Evolutionary conservation across 2,888 invertebrate species (phyloP), one percentile per base, ranked within the genome.

Genomic region (Epinotia bilunana): DNA sequence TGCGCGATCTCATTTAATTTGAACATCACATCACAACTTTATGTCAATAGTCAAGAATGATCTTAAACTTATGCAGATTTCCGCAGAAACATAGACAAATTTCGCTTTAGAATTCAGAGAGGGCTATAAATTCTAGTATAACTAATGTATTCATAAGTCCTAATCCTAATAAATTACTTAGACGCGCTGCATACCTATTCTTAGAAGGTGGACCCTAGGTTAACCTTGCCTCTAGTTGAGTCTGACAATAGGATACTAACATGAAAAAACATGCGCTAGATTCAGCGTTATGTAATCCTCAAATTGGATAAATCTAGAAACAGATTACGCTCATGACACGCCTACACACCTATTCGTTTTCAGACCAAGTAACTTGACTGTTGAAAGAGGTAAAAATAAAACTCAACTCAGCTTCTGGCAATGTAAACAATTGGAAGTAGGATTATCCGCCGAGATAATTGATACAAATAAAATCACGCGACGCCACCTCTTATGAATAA

Each of bases 221-320:
- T 83, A 79, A 81, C 84, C 84, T 83, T 84, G 82, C 77, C 75
- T 68, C 74, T 61, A 61, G 33, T 61, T 33, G 78, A 74, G 78
- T 83, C 75, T 80, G 80, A 78, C 77, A 69, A 73, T 76, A 78
- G 82, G 79, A 79, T 78, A 77, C 60, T 65, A 74, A 65, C 60
- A 65, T 28, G 64, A 77, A 78, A 78, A n/a, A n/a, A n/a, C n/a
- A n/a, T 70, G 46, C 33, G 70, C 67, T 73, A 53, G 62, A 78
- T 77, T 58, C 64, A 75, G 74, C 58, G 74, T 77, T 82, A 75
- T 57, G 73, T 76, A 77, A 80, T 58, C 73, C 55, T 73, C 72
- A 77, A 78, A 69, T 65, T 72, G 67, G 75, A 70, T 73, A 74
- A 73, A 72, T 63, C 63, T 62, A 76, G 78, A 68, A 55, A 28